These are phyloP conservation scores for Diarsia mendica DNA, from an alignment of 2,888 invertebrate genomes.

Conservation along the genomic window DNA sequence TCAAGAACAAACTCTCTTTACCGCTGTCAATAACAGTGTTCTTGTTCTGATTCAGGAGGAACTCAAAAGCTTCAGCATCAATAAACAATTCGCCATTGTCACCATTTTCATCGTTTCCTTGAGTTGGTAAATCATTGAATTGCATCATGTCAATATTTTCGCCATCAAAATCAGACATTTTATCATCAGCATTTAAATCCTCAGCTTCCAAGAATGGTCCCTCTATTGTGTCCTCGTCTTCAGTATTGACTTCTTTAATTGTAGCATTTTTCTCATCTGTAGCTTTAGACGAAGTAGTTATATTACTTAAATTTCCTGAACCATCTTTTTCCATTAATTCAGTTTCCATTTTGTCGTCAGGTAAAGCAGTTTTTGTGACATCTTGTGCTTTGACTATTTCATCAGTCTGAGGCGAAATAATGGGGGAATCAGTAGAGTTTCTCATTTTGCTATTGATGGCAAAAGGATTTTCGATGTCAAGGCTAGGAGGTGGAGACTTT, in stretches of 20 bases:
- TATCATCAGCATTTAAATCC: constrained; percentile 72
- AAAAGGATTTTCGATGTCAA: constrained; percentile 66
- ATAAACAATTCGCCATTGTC: constrained; percentile 84
- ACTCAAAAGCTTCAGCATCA: constrained; percentile 87
- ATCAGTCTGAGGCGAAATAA: constrained; percentile 33
- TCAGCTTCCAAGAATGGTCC: constrained; percentile 84
- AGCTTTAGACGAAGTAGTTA: constrained; percentile 75
- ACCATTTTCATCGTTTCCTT: constrained; percentile 72
- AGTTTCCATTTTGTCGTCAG: constrained; percentile 66
- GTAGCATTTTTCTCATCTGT: constrained; percentile 77
- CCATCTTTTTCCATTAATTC: constrained; percentile 71
- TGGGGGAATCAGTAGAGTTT: constrained; percentile 60
- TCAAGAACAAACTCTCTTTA: constrained; percentile 87
- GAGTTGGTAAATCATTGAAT: constrained; percentile 75
- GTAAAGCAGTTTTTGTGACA: constrained; percentile 22
- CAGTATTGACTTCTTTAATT: constrained; percentile 80
- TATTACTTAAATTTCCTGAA: constrained; percentile 68
- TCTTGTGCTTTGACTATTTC: constrained; percentile 37
- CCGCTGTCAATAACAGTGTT: constrained; percentile 83
- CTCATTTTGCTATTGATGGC: constrained; percentile 64
- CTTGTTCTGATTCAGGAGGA: constrained; percentile 84
- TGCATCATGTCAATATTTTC: constrained; percentile 78
- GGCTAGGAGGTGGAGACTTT: constrained; percentile 70
- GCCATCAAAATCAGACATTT: constrained; percentile 70
- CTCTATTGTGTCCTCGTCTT: constrained; percentile 87